These are phyloP conservation scores for Panthera leo DNA, from an alignment of 2,113 vertebrate genomes.

Conservation along the genomic window DNA sequence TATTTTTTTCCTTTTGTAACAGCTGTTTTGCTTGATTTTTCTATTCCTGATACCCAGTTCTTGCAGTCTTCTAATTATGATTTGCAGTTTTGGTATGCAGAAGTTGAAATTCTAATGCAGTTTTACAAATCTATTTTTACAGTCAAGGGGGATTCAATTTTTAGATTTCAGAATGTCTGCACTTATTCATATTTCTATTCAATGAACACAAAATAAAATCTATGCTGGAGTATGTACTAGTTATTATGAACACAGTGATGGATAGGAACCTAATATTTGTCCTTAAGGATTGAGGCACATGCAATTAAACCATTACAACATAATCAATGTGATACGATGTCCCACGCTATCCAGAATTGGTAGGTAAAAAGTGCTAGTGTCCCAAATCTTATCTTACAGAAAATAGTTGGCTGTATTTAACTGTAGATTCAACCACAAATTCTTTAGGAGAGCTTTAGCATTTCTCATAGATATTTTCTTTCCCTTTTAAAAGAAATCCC, in stretches of 20 bases:
- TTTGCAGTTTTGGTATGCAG: background rate
- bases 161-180: background rate
- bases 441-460: background rate
- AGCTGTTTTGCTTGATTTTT: background rate
- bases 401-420: background rate
- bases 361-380: background rate
- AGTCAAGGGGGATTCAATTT: background rate
- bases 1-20: background rate
- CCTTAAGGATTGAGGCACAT: background rate
- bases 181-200: background rate
- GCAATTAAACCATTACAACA: background rate
- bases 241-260: background rate
- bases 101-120: background rate
- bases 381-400: background rate
- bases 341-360: background rate
- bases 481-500: background rate
- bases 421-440: background rate
- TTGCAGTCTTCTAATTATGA: background rate
- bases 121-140: background rate
- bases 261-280: background rate
- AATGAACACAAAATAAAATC: background rate
- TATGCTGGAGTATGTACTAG: background rate
- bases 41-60: background rate
- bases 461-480: background rate
- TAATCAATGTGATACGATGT: background rate